Conservation (phyloP, 2,888 invertebrate genomes). For the Trachelus troglodyta region DNA sequence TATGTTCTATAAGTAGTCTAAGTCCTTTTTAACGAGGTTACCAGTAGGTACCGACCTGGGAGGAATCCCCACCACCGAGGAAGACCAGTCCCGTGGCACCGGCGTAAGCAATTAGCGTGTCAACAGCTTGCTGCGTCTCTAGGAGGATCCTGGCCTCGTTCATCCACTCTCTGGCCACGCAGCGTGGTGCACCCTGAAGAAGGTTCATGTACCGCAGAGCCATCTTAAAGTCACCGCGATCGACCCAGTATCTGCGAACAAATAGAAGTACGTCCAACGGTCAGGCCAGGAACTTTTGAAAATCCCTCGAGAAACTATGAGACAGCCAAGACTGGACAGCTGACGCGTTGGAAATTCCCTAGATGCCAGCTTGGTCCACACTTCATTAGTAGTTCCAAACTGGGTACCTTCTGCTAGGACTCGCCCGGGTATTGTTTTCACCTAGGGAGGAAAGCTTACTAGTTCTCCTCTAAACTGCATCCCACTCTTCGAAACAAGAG, state of each 20-base stretch:
- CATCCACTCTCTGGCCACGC: slow-evolving; percentile 88
- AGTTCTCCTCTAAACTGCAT: background rate
- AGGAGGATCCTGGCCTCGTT: slow-evolving; percentile 83
- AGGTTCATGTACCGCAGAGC: slow-evolving; percentile 89
- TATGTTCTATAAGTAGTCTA: background rate
- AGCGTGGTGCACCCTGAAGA: slow-evolving; percentile 87
- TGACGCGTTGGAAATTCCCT: background rate
- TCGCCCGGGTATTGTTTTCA: background rate
- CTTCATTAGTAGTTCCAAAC: slow-evolving; percentile 25
- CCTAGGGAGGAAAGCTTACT: background rate
- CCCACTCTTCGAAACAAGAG: background rate
- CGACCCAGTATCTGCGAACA: slow-evolving; percentile 80
- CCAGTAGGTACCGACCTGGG: slow-evolving; percentile 44
- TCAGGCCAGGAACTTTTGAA: background rate
- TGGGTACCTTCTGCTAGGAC: background rate
- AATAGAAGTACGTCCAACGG: slow-evolving; percentile 1
- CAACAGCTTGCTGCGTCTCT: slow-evolving; percentile 91
- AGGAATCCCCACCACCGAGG: slow-evolving; percentile 56
- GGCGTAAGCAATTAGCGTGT: slow-evolving; percentile 90
- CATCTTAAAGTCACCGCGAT: slow-evolving; percentile 87
- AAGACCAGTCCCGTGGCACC: slow-evolving; percentile 78
- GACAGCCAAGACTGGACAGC: background rate
- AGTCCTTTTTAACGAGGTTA: background rate
- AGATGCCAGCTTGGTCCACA: slow-evolving; percentile 2
- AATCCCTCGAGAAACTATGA: slow-evolving; percentile 8